phyloP scores from a whole-genome alignment of 1,140 invertebrate genomes.

The Maniola jurtina region DNA sequence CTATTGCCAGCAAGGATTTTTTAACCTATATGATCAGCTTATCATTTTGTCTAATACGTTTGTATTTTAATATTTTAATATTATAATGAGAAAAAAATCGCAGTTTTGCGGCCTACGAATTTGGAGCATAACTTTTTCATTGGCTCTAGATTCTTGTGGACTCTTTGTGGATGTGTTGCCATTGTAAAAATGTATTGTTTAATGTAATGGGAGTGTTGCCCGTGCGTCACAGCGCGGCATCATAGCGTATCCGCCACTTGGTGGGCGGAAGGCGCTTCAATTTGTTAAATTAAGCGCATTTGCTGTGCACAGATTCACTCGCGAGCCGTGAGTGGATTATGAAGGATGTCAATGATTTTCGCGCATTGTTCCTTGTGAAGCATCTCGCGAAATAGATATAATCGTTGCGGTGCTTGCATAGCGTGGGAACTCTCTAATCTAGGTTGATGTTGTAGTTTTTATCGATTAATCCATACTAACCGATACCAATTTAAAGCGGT shows the following conservation, averaged over 20 bases:
- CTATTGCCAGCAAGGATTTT: too few species aligned
- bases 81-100: too few species aligned
- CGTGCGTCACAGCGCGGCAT: slow-evolving; percentile 45
- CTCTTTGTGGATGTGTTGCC: background rate
- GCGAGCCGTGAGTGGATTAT: slow-evolving; percentile 46
- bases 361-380: slow-evolving; percentile 43
- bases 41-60: too few species aligned
- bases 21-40: too few species aligned
- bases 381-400: slow-evolving; percentile 12
- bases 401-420: background rate
- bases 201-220: slow-evolving; percentile 6
- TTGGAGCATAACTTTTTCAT: too few species aligned
- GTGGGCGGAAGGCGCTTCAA: slow-evolving; percentile 61
- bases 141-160: too few species aligned
- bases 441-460: too few species aligned
- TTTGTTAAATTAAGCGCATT: slow-evolving; percentile 65
- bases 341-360: slow-evolving; percentile 57
- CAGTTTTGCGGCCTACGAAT: too few species aligned
- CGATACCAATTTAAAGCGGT: too few species aligned
- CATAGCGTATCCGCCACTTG: slow-evolving; percentile 58
- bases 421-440: background rate
- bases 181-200: slow-evolving; percentile 5
- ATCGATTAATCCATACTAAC: too few species aligned
- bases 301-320: slow-evolving; percentile 59
- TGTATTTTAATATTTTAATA: too few species aligned